phyloP scores from a whole-genome alignment of 2,113 vertebrate species.

The Sylvia atricapilla region DNA sequence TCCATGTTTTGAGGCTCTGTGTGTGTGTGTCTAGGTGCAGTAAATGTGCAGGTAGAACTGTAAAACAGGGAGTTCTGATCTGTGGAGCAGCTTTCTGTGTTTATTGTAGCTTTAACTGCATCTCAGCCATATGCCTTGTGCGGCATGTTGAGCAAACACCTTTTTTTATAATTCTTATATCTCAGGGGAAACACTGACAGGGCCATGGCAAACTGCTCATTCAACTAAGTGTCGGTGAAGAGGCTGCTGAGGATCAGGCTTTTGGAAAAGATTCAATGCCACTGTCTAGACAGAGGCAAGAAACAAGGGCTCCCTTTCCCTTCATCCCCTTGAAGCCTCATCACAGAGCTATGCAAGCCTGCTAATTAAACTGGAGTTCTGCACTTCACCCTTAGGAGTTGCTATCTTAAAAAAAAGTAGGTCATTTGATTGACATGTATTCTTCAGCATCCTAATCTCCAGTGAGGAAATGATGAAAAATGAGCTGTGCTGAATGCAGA shows the following conservation, averaged over 20 bases:
- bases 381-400: slow-evolving; percentile 56
- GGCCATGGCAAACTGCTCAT: slow-evolving; percentile 28
- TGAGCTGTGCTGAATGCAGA: slow-evolving; percentile 6
- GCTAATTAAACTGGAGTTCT: slow-evolving; percentile 74
- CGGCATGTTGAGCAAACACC: slow-evolving; percentile 47
- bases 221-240: slow-evolving; percentile 27
- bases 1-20: not conserved
- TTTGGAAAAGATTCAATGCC: slow-evolving; percentile 72
- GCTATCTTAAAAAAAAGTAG: slow-evolving; percentile 71
- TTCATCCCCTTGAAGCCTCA: slow-evolving; percentile 39
- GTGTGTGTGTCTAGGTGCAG: not conserved
- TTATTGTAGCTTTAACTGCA: slow-evolving; percentile 16
- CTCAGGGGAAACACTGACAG: slow-evolving; percentile 17
- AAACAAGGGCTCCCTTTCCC: slow-evolving; percentile 42
- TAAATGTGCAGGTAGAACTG: not conserved
- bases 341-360: slow-evolving; percentile 25
- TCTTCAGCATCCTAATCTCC: slow-evolving; percentile 44
- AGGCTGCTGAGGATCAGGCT: slow-evolving; percentile 45
- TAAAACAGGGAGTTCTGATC: not conserved
- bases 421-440: slow-evolving; percentile 69
- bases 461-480: not conserved
- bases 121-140: slow-evolving; percentile 16
- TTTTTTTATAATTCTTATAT: slow-evolving; percentile 26
- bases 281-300: slow-evolving; percentile 76
- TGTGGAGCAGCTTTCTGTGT: not conserved